These are phyloP conservation scores for Pelecanoides urinatrix DNA, from an alignment of 2,113 vertebrate genomes.

Conservation along the genomic window DNA sequence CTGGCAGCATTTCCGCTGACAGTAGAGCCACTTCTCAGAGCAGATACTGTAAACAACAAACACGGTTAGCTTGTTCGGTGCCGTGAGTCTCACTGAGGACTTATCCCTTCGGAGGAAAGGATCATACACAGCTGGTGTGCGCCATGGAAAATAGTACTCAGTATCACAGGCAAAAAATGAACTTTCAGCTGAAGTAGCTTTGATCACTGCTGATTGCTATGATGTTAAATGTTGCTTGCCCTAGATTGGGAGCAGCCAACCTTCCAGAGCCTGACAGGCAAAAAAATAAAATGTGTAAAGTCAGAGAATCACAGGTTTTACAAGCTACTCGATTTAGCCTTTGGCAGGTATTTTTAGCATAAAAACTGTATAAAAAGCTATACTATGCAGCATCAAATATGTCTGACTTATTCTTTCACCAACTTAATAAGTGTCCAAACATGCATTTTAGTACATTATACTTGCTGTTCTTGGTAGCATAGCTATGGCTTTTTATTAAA, in stretches of 20 bases:
- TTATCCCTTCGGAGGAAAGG: not conserved
- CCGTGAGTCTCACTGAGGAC: not conserved
- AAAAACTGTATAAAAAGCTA: not conserved
- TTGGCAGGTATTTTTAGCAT: not conserved
- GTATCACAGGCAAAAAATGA: not conserved
- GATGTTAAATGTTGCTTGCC: not conserved
- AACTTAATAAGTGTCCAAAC: not conserved
- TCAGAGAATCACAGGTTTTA: not conserved
- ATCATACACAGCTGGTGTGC: not conserved
- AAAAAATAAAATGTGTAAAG: not conserved
- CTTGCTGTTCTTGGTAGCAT: not conserved
- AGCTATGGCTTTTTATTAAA: not conserved
- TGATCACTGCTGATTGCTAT: not conserved
- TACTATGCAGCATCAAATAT: not conserved
- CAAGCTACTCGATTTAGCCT: not conserved
- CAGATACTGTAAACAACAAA: not conserved
- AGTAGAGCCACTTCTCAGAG: not conserved
- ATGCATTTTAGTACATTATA: not conserved
- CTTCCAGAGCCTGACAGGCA: not conserved
- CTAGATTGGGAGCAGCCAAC: not conserved
- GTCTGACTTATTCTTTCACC: not conserved
- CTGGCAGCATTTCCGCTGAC: not conserved
- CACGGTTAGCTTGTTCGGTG: not conserved
- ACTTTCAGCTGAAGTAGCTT: not conserved
- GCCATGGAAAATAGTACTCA: accelerated